Evolutionary conservation across 2,113 vertebrate genomes (phyloP), one percentile per base, ranked within the genome.

Genomic region (Eulemur macaco): DNA sequence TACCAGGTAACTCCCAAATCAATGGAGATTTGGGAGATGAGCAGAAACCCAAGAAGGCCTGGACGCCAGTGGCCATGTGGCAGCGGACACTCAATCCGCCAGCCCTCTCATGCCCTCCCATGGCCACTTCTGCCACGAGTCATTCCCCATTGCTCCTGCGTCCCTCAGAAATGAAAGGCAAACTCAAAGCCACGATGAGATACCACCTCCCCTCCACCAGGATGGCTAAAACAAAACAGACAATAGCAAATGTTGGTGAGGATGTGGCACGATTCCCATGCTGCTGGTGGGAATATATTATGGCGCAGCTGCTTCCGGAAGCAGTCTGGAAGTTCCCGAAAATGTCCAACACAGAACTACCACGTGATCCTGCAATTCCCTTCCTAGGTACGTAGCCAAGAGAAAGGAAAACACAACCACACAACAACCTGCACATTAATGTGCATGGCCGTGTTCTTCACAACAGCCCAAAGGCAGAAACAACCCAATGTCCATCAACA

Each of bases 341-440:
- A 69, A 39, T 47, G 60, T 77, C 64, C 39, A 86, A 37, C 18
- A n/a, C 14, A 21, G 93, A 68, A 9, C 68, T 45, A 73, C 50
- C 25, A 8, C 37, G 8, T 60, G 83, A 85, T 17, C 71, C 34
- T 42, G 37, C 39, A 63, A 3, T 31, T 66, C 58, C 60, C 12
- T 73, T 58, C 34, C 47, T 29, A 14, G 13, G 34, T 17, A 13
- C 10, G 2, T 1, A 45, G 37, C 58, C 64, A 27, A 94, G 80
- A 86, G 86, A 63, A 90, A 68, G 42, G 54, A 64, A 80, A 89
- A 86, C 6, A 45, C 45, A 73, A 34, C 91, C 66, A 29, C 20
- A 66, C n/a, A 52, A 50, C 66, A 45, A 12, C 50, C 37, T 63
- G 14, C 34, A 6, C 9, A 15, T 14, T 9, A 7, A 29, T 11